Evolutionary conservation across 2,797 vertebrate genomes (phyloP), one percentile per base, ranked within the genome.

Genomic region (Tarsius wallacei): DNA sequence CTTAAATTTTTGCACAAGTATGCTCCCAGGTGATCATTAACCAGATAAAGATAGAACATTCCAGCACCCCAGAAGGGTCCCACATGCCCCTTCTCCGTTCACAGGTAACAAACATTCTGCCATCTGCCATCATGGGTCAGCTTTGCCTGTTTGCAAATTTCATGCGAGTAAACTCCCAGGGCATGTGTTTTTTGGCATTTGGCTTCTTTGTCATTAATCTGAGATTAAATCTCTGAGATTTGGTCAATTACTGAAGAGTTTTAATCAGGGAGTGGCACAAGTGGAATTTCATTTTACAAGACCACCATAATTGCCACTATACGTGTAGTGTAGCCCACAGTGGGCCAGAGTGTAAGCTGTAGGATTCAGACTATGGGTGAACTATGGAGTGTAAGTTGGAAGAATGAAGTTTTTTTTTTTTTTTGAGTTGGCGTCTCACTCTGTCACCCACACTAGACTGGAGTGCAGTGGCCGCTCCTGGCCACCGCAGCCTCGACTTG

Each of bases 251-350:
- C 1, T 85, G 57, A 7, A 24, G 36, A 36, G 22, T 76, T 81
- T 81, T 42, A 80, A 53, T 36, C 11, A 82, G 80, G 61, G 90
- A 94, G 36, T 26, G 57, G 88, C 15, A 7, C 26, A 47, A 87
- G 0, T 82, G 51, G 31, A 77, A 81, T 74, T 93, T 85, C 71
- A 87, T n/a, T 87, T 57, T 80, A 85, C 95, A 86, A 3, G 15
- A 36, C 53, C 63, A 53, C 36, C 66, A 42, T 24, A 28, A 17
- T 42, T 36, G 73, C 16, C 51, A n/a, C n/a, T n/a, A n/a, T n/a
- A n/a, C 17, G 15, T 28, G 68, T 24, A 64, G 71, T 16, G 12
- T 0, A 10, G 70, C 66, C 61, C 31, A 33, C 19, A 74, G 55
- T 2, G 24, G 26, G 42, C 6, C 1, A 59, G 28, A 57, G 57